Conservation (phyloP, 2,888 invertebrate genomes). For the Pasiphila rectangulata region DNA sequence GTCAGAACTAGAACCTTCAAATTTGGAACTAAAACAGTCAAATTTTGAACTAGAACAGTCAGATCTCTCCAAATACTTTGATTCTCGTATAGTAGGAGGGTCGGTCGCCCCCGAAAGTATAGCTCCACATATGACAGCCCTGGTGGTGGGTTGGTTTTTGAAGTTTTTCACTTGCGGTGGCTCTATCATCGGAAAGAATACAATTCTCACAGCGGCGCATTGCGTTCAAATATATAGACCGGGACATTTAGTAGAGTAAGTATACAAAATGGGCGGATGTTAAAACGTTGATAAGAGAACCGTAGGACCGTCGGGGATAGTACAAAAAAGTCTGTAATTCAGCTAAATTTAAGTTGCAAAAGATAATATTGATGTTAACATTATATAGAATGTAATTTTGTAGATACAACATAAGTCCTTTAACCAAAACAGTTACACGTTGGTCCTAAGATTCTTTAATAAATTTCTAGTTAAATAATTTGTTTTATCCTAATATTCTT, state of each 20-base stretch:
- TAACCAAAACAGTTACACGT: no score
- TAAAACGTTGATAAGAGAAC: no score
- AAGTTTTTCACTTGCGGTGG: constrained; percentile 17
- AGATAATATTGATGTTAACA: no score
- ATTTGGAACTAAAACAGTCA: background rate
- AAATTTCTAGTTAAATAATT: no score
- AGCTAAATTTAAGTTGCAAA: no score
- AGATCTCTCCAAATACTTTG: constrained; percentile 5
- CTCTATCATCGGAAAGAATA: constrained; percentile 26
- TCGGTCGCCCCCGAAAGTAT: background rate
- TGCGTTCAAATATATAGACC: constrained; percentile 33
- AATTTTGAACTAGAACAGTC: background rate
- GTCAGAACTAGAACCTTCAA: background rate
- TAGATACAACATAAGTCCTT: no score
- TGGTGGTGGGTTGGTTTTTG: constrained; percentile 22
- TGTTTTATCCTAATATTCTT: no score
- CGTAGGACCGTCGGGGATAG: no score
- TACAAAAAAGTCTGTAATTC: no score
- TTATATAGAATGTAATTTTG: no score
- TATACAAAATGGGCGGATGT: no score
- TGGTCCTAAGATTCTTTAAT: no score
- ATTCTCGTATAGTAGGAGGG: constrained; percentile 13
- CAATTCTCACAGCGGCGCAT: constrained; percentile 31
- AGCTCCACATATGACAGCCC: constrained; percentile 11
- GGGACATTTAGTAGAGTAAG: constrained; percentile 27